Conservation (phyloP, 2,113 vertebrate species). For the Rhodinocichla rosea region DNA sequence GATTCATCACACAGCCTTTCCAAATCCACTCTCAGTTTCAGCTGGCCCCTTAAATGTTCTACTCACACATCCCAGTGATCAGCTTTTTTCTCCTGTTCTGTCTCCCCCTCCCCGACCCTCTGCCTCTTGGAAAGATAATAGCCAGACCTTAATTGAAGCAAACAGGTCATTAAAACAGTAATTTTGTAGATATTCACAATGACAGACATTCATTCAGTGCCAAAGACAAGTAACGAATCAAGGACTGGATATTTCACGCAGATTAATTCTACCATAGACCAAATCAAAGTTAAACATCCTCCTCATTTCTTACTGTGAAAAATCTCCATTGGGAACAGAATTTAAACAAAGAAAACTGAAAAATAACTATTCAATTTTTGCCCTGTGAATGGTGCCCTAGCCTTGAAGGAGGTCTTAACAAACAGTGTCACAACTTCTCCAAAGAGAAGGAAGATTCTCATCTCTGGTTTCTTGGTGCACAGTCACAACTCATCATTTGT, state of each 20-base stretch:
- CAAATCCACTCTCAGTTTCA: constrained; percentile 54
- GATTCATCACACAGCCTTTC: constrained; percentile 61
- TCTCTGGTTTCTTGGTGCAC: background rate
- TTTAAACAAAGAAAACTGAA: constrained; percentile 3
- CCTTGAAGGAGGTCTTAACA: background rate
- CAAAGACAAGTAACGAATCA: constrained; percentile 53
- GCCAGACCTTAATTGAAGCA: constrained; percentile 62
- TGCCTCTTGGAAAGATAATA: constrained; percentile 61
- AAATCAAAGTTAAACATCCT: constrained; percentile 29
- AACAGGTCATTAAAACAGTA: constrained; percentile 67
- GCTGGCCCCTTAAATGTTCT: constrained; percentile 59
- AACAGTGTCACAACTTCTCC: background rate
- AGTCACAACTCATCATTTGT: background rate
- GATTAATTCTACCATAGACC: constrained; percentile 16
- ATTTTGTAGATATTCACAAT: constrained; percentile 53
- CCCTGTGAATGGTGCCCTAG: background rate
- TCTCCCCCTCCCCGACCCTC: background rate
- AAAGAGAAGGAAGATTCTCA: background rate
- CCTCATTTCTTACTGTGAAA: background rate
- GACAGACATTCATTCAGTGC: constrained; percentile 61
- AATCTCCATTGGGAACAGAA: background rate
- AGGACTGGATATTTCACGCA: background rate
- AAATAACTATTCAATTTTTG: background rate
- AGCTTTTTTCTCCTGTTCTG: background rate
- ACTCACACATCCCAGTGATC: constrained; percentile 35